Base-by-base conservation (phyloP, 2,797 vertebrate species). In the Lepidocolaptes lacrymiger region DNA sequence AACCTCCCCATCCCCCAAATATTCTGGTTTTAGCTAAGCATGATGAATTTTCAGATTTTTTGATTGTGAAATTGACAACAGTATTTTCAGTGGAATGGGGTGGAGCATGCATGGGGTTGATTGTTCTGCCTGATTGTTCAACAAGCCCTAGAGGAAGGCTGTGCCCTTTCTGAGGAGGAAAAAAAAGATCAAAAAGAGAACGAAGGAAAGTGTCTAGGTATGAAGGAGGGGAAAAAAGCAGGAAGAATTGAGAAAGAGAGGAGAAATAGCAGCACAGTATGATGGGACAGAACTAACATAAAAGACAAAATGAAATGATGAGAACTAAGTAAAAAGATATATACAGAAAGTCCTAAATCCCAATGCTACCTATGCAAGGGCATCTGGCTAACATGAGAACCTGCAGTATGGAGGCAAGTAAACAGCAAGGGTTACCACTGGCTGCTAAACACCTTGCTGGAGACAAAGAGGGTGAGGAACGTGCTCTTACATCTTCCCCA, bases 41-140 rank as follows among this genome's bases (percentile, higher is more conserved):
- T 22, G 21, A 80, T 84, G 41, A 83, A 66, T 71, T 74, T 67
- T 62, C 26, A 34, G 43, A 16, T 32, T 71, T 67, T 81, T 41
- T 63, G 8, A 49, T 12, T 64, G 48, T 63, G 68, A 90, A 93
- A 88, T 15, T 46, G 30, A 93, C 77, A 64, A 71, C 34, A 55
- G 1, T 72, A 59, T 51, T 54, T 77, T 26, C 75, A 77, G 49
- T 74, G 75, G 56, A 85, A 88, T 34, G 32, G 28, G 24, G 79
- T 62, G 37, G 56, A 83, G 32, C 14, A 22, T 20, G 26, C n/a
- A 23, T 9, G 14, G 28, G 10, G 18, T 78, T 78, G 49, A 81
- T 64, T 75, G 54, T 46, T 76, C 67, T 39, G n/a, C 43, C 32
- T 12, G 22, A 68, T 22, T 85, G 34, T 52, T 68, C 54, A 61